Base-by-base conservation (phyloP, 1,140 invertebrate genomes). In the Cephus cinctus region DNA sequence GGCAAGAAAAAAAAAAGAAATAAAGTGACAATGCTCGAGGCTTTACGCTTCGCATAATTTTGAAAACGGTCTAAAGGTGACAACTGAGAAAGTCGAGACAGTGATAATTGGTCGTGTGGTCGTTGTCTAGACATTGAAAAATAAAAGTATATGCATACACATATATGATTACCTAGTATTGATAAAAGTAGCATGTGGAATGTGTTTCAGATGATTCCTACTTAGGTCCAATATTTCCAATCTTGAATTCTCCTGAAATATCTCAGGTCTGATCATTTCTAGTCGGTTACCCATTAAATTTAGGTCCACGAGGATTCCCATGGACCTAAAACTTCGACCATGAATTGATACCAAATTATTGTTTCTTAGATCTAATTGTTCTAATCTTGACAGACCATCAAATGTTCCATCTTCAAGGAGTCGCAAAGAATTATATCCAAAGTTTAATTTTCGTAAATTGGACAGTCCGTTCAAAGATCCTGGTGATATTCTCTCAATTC, bases 221-320 rank as follows among this genome's bases (percentile, higher is more conserved):
- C 86, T 90, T 1, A 94, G 64, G 71, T 92, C 88, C 6, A 94
- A 57, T 47, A 76, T 77, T 45, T 83, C 82, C 19, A 93, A 65
- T 45, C 79, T 76, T 5, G 69, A 60, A 51, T 86, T 86, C 22
- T 86, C 83, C 43, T 82, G 78, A 18, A 93, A 83, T 3, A 86
- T 65, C 46, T 84, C 82, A 6, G 85, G 79, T 51, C 83, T 81
- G 19, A 93, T 75, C 19, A 80, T 73, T 52, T 89, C 86, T 40
- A 94, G 71, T 43, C 85, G 80, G 68, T 94, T 94, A 16, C 88
- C 85, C 25, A 85, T 80, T 6, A 94, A 63, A 69, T 86, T 87
- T 5, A 94, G 65, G 50, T 86, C 83, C 44, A 82, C 79, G 0
- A 93, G 62, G 21, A 81, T 76, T 1, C 73, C 61, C 6, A 90